Conservation (phyloP, 2,888 invertebrate genomes). For the Bembecia ichneumoniformis region DNA sequence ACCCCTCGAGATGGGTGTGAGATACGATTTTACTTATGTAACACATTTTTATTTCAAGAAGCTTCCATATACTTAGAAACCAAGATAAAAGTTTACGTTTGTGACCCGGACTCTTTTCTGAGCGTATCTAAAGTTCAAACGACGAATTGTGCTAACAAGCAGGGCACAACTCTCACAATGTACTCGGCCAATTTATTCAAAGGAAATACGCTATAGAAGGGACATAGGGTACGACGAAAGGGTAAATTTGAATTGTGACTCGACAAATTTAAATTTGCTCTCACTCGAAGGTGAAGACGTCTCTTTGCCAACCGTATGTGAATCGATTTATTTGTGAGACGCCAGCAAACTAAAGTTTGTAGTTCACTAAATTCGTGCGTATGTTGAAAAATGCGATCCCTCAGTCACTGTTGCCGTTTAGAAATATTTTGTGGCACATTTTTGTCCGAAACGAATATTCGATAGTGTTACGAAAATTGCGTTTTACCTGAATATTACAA, state of each 20-base stretch:
- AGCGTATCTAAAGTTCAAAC: too few relatives aligned
- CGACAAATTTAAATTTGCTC: background rate
- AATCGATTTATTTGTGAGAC: background rate
- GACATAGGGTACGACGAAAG: slow-evolving; percentile 20
- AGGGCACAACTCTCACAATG: background rate
- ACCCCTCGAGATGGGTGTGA: too few relatives aligned
- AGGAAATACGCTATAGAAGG: slow-evolving; percentile 19
- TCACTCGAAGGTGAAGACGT: background rate
- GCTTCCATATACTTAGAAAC: too few relatives aligned
- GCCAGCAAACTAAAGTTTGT: background rate
- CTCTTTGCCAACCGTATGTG: background rate
- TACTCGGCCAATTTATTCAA: slow-evolving; percentile 20
- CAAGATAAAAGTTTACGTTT: too few relatives aligned
- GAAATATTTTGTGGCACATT: slow-evolving; percentile 23
- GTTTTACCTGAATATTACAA: background rate
- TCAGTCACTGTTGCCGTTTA: slow-evolving; percentile 24
- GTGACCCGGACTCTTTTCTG: too few relatives aligned
- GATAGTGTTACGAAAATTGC: background rate
- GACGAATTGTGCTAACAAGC: background rate
- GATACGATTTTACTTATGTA: too few relatives aligned
- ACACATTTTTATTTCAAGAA: too few relatives aligned
- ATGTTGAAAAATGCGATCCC: slow-evolving; percentile 25
- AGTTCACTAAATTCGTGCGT: slow-evolving; percentile 17
- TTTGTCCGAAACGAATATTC: slow-evolving; percentile 18
- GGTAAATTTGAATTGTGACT: slow-evolving; percentile 13